A percentile compares a stretch with the other conserved stretches of the same genome.
These are phyloP conservation scores for Eurypyga helias DNA, from an alignment of 2,113 vertebrate species.

Conservation along the genomic window DNA sequence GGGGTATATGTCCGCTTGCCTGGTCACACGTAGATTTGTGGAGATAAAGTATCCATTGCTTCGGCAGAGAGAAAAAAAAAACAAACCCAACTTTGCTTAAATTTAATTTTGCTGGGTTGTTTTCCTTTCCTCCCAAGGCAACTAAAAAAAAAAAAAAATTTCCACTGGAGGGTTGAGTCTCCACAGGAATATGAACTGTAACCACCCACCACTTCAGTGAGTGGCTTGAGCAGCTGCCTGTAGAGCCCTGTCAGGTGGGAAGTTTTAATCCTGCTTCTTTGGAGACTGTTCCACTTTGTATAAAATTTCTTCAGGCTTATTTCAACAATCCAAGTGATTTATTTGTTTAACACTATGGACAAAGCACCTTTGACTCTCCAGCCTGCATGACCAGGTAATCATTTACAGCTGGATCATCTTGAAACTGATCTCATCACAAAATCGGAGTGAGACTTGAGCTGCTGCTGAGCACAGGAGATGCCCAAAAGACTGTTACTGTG, in stretches of 20 bases:
- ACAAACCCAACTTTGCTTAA: neutral
- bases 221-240: neutral
- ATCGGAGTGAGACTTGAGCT: neutral
- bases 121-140: neutral
- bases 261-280: neutral
- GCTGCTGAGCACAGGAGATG: neutral
- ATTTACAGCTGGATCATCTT: neutral
- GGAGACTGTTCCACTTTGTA: neutral
- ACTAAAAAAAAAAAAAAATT: no score
- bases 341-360: neutral
- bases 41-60: neutral
- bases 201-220: neutral
- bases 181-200: neutral
- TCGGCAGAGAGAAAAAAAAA: neutral
- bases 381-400: neutral
- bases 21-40: neutral
- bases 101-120: neutral
- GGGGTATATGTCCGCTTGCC: neutral
- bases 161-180: neutral
- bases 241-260: neutral
- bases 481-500: neutral
- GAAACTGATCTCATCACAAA: neutral
- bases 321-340: neutral
- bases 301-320: neutral
- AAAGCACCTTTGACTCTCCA: neutral